Evolutionary conservation across 2,113 vertebrate species (phyloP), one percentile per base, ranked within the genome.

Genomic region (Lepus europaeus): DNA sequence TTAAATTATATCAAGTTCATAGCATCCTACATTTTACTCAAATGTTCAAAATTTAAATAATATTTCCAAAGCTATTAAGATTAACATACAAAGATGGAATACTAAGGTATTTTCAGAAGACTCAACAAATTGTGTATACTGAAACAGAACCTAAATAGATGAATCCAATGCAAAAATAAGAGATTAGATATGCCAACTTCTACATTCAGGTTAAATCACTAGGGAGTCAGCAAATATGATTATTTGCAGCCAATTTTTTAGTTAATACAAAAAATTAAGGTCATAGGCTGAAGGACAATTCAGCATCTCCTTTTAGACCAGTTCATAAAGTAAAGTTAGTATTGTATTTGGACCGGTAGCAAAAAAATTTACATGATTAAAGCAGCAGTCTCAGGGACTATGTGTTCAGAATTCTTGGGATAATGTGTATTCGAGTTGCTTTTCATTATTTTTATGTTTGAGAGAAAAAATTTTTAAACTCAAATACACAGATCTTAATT

Each of bases 11-110:
- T 89, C 87, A 85, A 90, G 16, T 81, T 63, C 13, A 94, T 17
- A 92, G 19, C 53, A 92, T 31, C 11, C 16, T 90, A 74, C 25
- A 84, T 49, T 49, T 84, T 90, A 76, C 19, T 90, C 31, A 90
- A 91, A 16, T 89, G 25, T 51, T 93, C 12, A 91, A 80, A 80
- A 31, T 91, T 85, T 87, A 92, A 83, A 27, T 90, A 84, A 53
- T 5, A n/a, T 49, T 90, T 83, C 8, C 45, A 94, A 80, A 31
- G 22, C 10, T 64, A 63, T 36, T 68, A 61, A 96, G 16, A 76
- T 95, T 86, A 72, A n/a, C 27, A 88, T 11, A 92, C 23, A 83
- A 78, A 86, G 23, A 77, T 78, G 16, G 83, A 82, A 76, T 72
- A 31, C 27, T 9, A 78, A 33, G 64, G 36, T 53, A 29, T 36